Evolutionary conservation across 2,888 invertebrate genomes (phyloP).

Genomic region (Rhamphomyia laevipes): DNA sequence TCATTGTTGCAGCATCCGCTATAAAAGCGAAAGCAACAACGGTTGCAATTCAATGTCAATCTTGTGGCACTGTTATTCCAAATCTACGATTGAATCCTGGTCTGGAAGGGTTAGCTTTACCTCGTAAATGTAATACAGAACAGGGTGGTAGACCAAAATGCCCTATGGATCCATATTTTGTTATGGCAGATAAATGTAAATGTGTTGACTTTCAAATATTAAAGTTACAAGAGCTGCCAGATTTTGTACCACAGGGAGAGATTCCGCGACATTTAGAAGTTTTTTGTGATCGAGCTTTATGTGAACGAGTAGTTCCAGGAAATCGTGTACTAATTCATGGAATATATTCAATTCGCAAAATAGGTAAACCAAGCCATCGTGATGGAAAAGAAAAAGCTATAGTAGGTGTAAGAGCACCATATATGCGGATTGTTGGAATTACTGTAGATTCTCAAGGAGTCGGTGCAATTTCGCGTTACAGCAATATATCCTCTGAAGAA

Average conservation of each 20-base stretch:
- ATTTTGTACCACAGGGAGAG: constrained; percentile 84
- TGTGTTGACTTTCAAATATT: constrained; percentile 97
- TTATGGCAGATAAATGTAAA: constrained; percentile 93
- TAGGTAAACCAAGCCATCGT: constrained; percentile 49
- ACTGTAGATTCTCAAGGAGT: constrained; percentile 71
- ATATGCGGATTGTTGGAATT: constrained; percentile 88
- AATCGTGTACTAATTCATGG: constrained; percentile 89
- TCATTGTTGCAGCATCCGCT: constrained; percentile 86
- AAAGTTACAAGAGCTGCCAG: constrained; percentile 94
- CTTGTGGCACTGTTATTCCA: constrained; percentile 79
- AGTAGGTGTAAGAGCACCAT: constrained; percentile 88
- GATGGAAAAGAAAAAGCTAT: constrained; percentile 65
- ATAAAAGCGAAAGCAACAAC: constrained; percentile 92
- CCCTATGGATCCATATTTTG: constrained; percentile 94
- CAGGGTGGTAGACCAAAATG: constrained; percentile 88
- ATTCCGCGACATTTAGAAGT: constrained; percentile 93
- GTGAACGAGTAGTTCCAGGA: constrained; percentile 92
- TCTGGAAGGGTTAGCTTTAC: constrained; percentile 89
- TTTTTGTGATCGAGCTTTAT: constrained; percentile 83
- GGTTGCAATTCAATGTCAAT: constrained; percentile 90
- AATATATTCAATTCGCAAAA: constrained; percentile 91
- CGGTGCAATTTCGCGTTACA: constrained; percentile 47
- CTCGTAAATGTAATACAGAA: constrained; percentile 90
- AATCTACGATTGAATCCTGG: constrained; percentile 89
- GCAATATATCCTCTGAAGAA: constrained; percentile 52